Percentiles rank a stretch among this genome's conserved stretches.
These are phyloP conservation scores for Megalops atlanticus DNA, from an alignment of 2,113 vertebrate species.

Conservation along the genomic window DNA sequence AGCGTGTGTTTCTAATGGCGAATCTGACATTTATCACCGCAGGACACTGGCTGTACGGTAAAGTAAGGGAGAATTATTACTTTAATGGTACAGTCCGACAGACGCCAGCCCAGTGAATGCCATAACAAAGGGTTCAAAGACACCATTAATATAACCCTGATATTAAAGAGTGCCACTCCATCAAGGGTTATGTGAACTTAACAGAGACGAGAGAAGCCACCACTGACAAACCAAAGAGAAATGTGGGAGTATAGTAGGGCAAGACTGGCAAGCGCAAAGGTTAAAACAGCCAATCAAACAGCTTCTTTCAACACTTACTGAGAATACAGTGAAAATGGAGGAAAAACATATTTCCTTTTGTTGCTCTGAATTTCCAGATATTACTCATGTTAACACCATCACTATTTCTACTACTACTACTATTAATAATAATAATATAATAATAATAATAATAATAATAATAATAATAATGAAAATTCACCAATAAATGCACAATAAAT, in stretches of 20 bases:
- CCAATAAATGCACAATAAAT: no score
- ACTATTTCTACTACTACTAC: neutral
- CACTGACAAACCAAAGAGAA: slow-evolving; percentile 17
- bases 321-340: no score
- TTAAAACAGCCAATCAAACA: neutral
- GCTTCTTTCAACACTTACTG: neutral
- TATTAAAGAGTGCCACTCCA: slow-evolving; percentile 41
- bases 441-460: no score
- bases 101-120: slow-evolving; percentile 38
- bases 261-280: neutral
- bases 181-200: slow-evolving; percentile 44
- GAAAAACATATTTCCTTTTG: neutral
- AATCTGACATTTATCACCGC: slow-evolving; percentile 49
- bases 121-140: slow-evolving; percentile 44
- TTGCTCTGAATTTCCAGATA: neutral
- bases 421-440: neutral
- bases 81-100: slow-evolving; percentile 48
- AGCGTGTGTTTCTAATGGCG: slow-evolving; percentile 41
- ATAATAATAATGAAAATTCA: no score
- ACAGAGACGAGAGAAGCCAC: slow-evolving; percentile 29
- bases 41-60: slow-evolving; percentile 54
- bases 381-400: neutral
- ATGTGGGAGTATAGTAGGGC: neutral
- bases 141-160: slow-evolving; percentile 46
- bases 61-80: slow-evolving; percentile 49